Conservation (phyloP, 92 coral and sea anemone species). For the Phenganax stokvisi region DNA sequence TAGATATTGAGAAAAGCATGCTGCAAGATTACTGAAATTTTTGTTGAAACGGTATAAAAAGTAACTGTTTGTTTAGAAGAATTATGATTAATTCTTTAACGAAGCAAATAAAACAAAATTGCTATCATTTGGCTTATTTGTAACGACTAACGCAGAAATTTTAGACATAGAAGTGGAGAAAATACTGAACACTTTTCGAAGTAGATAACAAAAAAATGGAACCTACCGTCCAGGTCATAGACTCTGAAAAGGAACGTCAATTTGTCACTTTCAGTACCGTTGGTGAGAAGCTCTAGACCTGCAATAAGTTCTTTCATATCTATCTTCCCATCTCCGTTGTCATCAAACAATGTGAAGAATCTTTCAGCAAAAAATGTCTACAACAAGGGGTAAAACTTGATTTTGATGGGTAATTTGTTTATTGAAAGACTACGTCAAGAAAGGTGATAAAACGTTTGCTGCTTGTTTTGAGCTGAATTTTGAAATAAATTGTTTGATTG, state of each 20-base stretch:
- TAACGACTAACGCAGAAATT: no score
- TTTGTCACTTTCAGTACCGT: slow-evolving; percentile 32
- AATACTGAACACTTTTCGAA: background rate
- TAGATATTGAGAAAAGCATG: background rate
- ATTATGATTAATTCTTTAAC: no score
- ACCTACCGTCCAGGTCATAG: slow-evolving; percentile 37
- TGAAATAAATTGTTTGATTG: no score
- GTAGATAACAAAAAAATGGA: background rate
- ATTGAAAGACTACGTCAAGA: background rate
- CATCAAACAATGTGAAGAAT: slow-evolving; percentile 37
- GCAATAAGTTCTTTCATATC: slow-evolving; percentile 39
- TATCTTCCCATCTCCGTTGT: slow-evolving; percentile 37
- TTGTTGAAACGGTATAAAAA: no score
- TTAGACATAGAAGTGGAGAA: no score
- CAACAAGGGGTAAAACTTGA: background rate
- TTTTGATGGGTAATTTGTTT: no score
- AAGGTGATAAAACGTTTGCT: background rate
- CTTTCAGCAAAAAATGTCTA: slow-evolving; percentile 39
- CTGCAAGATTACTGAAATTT: background rate
- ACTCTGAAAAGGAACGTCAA: slow-evolving; percentile 32
- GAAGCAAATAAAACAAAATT: background rate
- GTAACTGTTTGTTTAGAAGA: no score
- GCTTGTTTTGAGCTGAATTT: no score
- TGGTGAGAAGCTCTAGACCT: slow-evolving; percentile 27
- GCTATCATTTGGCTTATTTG: background rate